Evolutionary conservation across 2,888 invertebrate species (phyloP), one percentile per base, ranked within the genome.

Genomic region (Eucera pruinosa): DNA sequence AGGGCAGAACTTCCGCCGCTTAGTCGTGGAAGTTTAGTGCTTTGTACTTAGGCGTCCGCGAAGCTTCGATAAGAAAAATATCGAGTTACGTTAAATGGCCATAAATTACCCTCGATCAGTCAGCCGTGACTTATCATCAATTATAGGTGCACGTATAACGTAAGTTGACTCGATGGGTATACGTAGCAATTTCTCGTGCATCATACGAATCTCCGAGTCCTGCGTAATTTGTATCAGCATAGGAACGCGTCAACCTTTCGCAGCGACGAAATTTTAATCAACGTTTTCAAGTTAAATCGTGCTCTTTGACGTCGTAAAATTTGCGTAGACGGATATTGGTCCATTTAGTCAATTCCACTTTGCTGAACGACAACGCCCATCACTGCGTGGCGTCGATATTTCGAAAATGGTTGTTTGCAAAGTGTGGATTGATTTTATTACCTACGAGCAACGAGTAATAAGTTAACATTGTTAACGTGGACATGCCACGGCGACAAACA

Each of bases 181-280:
- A 65, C 72, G 72, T 75, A 72, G 72, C 64, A 64, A 72, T 75
- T 74, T 64, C 62, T 50, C 52, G 39, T 50, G 50, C 43, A 23
- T 33, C 18, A 13, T 71, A 41, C 41, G 6, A 30, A 25, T 39
- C 11, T 23, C 18, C 47, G 18, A 13, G 7, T 7, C 39, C 36
- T 36, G 39, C 25, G 33, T 25, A 50, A 66, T 48, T 66, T 57
- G n/a, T n/a, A 48, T 66, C 18, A n/a, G 33, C 7, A 6, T 9
- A 23, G 30, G 6, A 33, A 66, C 27, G 39, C 36, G 2, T 20
- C 0, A 11, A 7, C 20, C 25, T 23, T 15, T 2, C 13, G 20
- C 2, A 9, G 15, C 68, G 33, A 18, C 20, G 39, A 55, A 39
- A 65, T 65, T 39, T 65, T 47, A 65, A 55, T 70, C 45, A 69